Base-by-base conservation (phyloP, 2,888 invertebrate species). In the Drosophila subquinaria region DNA sequence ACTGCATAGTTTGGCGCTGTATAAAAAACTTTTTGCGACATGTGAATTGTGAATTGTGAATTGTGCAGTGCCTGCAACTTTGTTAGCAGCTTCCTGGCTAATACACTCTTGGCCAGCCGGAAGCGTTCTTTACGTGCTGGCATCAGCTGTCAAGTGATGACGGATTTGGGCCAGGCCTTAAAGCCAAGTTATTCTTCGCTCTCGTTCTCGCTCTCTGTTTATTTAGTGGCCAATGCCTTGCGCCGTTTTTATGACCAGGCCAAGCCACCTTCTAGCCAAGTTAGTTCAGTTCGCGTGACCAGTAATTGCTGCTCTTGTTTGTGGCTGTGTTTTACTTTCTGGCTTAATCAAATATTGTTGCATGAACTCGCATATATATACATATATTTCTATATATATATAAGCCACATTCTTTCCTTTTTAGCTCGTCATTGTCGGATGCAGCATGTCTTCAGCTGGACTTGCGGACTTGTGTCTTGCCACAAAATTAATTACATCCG, bases 401-500 rank as follows among this genome's bases (percentile, higher is more conserved):
- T 42, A 53, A 8, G 47, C 47, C 40, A 17, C 9, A 20, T 45
- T 51, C 30, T 48, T 36, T 65, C 27, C 33, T 33, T 47, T 63
- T 48, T 36, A 8, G 36, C 55, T 48, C 73, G 73, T 78, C 69
- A 59, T 43, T 65, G 61, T 69, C 73, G 80, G 88, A 74, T 87
- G 85, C 88, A 80, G 82, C 71, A 40, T 75, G 78, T 81, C 73
- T 60, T 67, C 69, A 66, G 62, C 70, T 59, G 48, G 65, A 38
- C 13, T 13, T n/a, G 38, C 3, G 38, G 38, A 38, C 38, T 38
- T 38, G 38, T 60, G 30, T 52, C 36, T 35, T 45, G 59, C 47
- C 51, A 23, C 55, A 68, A 81, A 88, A 89, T 86, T 88, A 86
- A 86, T 89, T 86, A 85, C 76, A 79, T 89, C 89, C 86, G 88